Evolutionary conservation across 1,140 invertebrate species (phyloP), one percentile per base, ranked within the genome.

Genomic region (Dendroctonus ponderosae): DNA sequence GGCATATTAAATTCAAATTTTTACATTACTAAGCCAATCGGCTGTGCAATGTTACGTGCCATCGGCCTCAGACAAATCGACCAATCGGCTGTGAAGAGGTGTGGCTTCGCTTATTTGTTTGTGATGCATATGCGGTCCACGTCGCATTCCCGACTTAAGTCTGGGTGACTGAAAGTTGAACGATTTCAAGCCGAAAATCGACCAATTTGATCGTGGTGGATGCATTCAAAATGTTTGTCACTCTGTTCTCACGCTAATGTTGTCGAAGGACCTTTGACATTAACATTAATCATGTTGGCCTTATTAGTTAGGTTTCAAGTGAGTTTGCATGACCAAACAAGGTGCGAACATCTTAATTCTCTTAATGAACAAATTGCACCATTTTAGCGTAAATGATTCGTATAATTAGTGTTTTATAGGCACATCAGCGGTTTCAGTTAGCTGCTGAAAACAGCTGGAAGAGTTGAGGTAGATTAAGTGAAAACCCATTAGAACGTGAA

Each of bases 1-100:
- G 37, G 62, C 52, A 65, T 66, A 66, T 66, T 66, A 66, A 66
- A 66, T 66, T 66, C 38, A 66, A 66, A 66, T 66, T 66, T 66
- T 66, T 59, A 66, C 63, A 66, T 66, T 66, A 66, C 54, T 26
- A 14, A 66, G 39, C 63, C 63, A 66, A 66, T 66, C 63, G 63
- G 63, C 63, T 66, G 40, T 59, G 56, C 56, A 66, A 66, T 44
- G 63, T 66, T 58, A 59, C 63, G 63, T 66, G 63, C 63, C 63
- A 66, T 66, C 63, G 63, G 63, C 54, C 63, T 50, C 56, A 50
- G 40, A 51, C 38, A 51, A 44, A 38, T n/a, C 42, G 41, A 66
- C 63, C 63, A 66, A 66, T 66, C 38, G 63, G 54, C 54, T 66
- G 63, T 66, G 56, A 66, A 66, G 54, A 40, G 63, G 63, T 56